These are phyloP conservation scores for Megaceryle torquata DNA, from an alignment of 2,113 vertebrate species.

Conservation along the genomic window DNA sequence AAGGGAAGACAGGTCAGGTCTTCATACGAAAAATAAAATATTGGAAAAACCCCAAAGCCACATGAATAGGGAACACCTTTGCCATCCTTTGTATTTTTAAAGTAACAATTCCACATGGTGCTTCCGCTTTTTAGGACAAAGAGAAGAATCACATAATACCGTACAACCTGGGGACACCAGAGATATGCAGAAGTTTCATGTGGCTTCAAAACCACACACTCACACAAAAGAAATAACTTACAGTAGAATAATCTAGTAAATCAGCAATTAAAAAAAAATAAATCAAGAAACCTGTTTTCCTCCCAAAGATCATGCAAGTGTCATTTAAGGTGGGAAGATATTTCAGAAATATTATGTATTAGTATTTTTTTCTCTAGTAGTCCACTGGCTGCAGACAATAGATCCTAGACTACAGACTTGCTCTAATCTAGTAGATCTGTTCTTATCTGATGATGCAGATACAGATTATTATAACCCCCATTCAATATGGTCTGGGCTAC, in stretches of 20 bases:
- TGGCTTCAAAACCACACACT: neutral
- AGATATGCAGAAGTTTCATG: neutral
- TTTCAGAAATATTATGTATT: neutral
- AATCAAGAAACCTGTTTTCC: neutral
- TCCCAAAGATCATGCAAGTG: neutral
- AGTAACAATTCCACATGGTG: neutral
- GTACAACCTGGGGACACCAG: neutral
- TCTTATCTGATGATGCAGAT: neutral
- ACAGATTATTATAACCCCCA: neutral
- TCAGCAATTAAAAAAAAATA: neutral
- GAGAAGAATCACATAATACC: neutral
- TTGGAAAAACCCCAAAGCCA: neutral
- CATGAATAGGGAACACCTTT: neutral
- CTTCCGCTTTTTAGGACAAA: neutral
- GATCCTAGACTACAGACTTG: neutral
- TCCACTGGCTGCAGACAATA: neutral
- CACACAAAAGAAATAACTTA: neutral
- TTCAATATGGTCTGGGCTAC: neutral
- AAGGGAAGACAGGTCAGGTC: neutral
- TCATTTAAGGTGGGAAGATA: neutral
- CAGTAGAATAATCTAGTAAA: neutral
- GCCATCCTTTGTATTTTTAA: neutral
- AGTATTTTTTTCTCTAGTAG: neutral
- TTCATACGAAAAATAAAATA: neutral
- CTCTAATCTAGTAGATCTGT: neutral